Evolutionary conservation across 2,113 vertebrate species (phyloP), one percentile per base, ranked within the genome.

Genomic region (Anarhynchus alexandrinus): DNA sequence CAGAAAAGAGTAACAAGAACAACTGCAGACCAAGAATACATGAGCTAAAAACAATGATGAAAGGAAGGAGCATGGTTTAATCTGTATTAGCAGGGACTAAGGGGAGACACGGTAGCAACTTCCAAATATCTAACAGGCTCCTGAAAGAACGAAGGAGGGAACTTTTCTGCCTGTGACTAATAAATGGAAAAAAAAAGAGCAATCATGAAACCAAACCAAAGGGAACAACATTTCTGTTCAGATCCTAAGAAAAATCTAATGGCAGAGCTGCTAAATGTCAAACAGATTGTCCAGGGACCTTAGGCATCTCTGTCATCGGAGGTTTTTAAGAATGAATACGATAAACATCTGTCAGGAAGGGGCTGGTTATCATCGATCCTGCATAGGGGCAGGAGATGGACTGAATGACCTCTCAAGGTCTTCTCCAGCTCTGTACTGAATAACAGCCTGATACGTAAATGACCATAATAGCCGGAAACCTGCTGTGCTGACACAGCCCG

Each of bases 371-470:
- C 84, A 82, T 40, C 1, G 1, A 57, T 61, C 27, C 71, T 23
- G 58, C 0, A 2, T 0, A 88, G 78, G 45, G 70, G 27, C 92
- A 82, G 92, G 90, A 81, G 92, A 85, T 65, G 89, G 87, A 34
- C 45, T 57, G 74, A 61, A 45, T 13, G 87, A 95, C 96, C 92
- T 88, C 88, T 84, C 87, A 96, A 95, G 92, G 96, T 96, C 96
- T 92, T 65, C 85, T 94, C 82, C 94, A 73, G 67, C 76, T 66
- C 88, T 21, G 85, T 11, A 27, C 0, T 11, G 72, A 90, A 15
- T 8, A 67, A 76, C 1, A 1, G 57, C 15, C 72, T 38, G 83
- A 61, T 29, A 92, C 15, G 3, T 29, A 78, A 94, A 88, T 58
- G 90, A 30, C 43, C 73, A 62, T 29, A 93, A 87, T 8, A 62